Evolutionary conservation across 92 coral and sea anemone species (phyloP).

Genomic region (Umimayanthus kanabou): DNA sequence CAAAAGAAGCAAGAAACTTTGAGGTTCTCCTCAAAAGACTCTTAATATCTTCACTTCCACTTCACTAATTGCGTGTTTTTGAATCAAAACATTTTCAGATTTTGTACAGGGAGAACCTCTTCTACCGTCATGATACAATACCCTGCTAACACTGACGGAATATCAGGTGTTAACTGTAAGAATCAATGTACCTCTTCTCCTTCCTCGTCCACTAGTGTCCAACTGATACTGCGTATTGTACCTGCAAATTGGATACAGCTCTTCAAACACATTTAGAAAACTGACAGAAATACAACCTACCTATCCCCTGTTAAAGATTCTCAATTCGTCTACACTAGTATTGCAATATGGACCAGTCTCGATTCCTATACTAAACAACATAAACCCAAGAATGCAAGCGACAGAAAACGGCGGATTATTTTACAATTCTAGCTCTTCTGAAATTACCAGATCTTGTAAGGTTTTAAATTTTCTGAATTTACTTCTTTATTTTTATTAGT

Average conservation of each 20-base stretch:
- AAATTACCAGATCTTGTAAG: no score
- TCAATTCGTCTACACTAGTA: neutral
- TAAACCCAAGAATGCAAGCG: neutral
- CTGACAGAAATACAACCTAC: neutral
- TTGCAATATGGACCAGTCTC: neutral
- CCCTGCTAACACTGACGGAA: neutral
- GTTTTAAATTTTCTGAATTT: no score
- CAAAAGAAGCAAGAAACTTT: no score
- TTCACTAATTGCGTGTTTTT: no score
- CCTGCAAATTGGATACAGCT: conserved; percentile 40
- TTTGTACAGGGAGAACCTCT: neutral
- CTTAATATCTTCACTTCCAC: no score
- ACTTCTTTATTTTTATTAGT: no score
- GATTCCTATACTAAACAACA: neutral
- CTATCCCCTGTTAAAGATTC: neutral
- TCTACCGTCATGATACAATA: neutral
- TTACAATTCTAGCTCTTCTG: no score
- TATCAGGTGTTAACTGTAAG: no score
- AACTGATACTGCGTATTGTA: conserved; percentile 71
- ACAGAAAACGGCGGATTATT: no score
- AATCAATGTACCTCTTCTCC: conserved; percentile 87
- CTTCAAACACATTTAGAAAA: neutral
- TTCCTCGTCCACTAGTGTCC: conserved; percentile 97
- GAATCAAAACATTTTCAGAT: no score
- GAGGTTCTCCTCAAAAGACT: no score